These are phyloP conservation scores for Paracentrotus lividus DNA, from an alignment of 53 echinoderm and acorn worm species.

Conservation along the genomic window DNA sequence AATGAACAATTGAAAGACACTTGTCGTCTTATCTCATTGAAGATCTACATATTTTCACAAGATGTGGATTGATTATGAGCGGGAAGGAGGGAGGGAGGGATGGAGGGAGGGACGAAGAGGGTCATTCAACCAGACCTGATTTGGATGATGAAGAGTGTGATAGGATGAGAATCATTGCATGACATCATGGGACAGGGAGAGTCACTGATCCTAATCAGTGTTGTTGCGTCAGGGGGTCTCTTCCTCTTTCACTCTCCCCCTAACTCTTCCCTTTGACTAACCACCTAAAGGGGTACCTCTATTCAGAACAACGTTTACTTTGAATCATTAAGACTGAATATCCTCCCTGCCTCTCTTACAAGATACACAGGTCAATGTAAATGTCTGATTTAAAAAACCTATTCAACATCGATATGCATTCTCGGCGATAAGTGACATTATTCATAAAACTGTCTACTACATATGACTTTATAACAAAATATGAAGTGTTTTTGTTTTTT, in stretches of 20 bases:
- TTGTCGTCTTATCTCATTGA: background rate
- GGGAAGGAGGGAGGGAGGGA: background rate
- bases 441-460: too few relatives aligned
- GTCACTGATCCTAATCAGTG: slow-evolving; percentile 42
- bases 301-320: background rate
- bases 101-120: background rate
- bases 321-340: background rate
- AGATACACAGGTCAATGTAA: background rate
- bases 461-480: too few relatives aligned
- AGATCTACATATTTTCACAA: background rate
- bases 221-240: slow-evolving; percentile 38
- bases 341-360: background rate
- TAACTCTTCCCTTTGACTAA: background rate
- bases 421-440: too few relatives aligned
- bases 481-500: too few relatives aligned
- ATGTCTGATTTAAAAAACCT: background rate
- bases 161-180: background rate
- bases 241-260: slow-evolving; percentile 7
- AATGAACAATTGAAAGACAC: background rate
- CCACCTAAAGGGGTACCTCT: background rate
- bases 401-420: too few relatives aligned
- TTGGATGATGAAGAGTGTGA: background rate
- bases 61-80: background rate
- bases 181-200: slow-evolving; percentile 17
- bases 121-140: slow-evolving; percentile 56